phyloP scores from a whole-genome alignment of 2,797 vertebrate genomes.

The Fratercula arctica region DNA sequence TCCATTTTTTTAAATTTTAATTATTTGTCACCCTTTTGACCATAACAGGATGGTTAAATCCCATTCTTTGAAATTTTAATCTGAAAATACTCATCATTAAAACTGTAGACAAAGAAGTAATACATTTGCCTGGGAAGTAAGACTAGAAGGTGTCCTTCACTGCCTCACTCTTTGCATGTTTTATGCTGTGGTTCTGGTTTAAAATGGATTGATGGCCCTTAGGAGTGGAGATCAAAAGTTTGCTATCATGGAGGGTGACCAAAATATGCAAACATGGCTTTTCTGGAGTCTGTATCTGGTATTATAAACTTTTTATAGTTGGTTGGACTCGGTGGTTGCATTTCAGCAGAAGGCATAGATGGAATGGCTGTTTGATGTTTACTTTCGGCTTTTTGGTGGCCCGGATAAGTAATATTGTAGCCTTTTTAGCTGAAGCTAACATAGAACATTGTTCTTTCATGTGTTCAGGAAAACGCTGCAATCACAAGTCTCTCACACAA shows the following conservation, averaged over 20 bases:
- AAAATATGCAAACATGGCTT: not conserved
- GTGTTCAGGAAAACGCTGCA: not conserved
- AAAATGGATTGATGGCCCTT: not conserved
- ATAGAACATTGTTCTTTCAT: not conserved
- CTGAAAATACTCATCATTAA: not conserved
- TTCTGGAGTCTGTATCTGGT: not conserved
- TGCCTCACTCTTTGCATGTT: not conserved
- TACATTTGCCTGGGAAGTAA: not conserved
- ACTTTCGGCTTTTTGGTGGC: not conserved
- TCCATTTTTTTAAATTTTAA: not conserved
- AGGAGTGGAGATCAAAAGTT: not conserved
- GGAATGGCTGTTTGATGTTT: not conserved
- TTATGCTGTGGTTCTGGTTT: not conserved
- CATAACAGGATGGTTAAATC: not conserved
- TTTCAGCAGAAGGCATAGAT: not conserved
- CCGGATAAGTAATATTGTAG: not conserved
- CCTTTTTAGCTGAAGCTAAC: not conserved
- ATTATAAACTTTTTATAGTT: not conserved
- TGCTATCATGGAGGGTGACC: not conserved
- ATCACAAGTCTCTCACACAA: rapidly evolving
- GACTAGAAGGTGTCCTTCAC: not conserved
- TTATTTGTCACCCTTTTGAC: not conserved
- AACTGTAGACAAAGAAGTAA: not conserved
- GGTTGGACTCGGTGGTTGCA: not conserved
- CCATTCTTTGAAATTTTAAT: not conserved